phyloP scores from a whole-genome alignment of 53 echinoderm and acorn worm genomes.

The Patiria pectinifera region DNA sequence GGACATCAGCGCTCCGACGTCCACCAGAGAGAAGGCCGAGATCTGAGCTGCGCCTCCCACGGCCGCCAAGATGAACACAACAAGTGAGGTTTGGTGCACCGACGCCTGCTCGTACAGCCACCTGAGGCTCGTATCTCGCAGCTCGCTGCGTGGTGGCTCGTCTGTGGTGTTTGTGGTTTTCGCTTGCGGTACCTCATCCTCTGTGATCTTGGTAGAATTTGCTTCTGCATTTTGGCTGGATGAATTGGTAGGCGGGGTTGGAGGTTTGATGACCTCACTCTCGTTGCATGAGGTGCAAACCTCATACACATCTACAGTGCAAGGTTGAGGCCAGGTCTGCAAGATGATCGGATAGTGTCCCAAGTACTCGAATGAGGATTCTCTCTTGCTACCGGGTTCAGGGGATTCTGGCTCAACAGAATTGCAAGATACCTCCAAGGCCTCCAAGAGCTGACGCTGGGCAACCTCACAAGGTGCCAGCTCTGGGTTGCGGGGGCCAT shows the following conservation, averaged over 20 bases:
- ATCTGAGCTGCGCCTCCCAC: slow-evolving; percentile 55
- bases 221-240: not conserved
- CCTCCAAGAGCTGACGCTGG: not conserved
- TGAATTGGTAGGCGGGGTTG: not conserved
- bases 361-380: not conserved
- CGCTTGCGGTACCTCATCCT: not conserved
- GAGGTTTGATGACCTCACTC: not conserved
- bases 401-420: not conserved
- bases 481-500: not conserved
- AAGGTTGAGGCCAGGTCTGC: slow-evolving; percentile 23
- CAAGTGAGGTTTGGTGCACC: slow-evolving; percentile 39
- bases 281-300: not conserved
- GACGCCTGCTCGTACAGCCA: slow-evolving; percentile 62
- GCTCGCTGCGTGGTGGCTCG: not conserved
- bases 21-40: slow-evolving; percentile 53
- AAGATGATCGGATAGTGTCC: slow-evolving; percentile 4
- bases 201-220: not conserved
- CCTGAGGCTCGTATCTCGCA: slow-evolving; percentile 45
- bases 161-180: slow-evolving; percentile 11
- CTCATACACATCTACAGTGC: slow-evolving; percentile 7
- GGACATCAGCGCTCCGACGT: slow-evolving; percentile 61
- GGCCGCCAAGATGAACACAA: slow-evolving; percentile 64
- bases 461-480: slow-evolving; percentile 19
- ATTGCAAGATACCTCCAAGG: not conserved
- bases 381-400: not conserved